phyloP scores from a whole-genome alignment of 2,113 vertebrate species.

The cat (Felis catus) region F.catus_Fca126_mat1.0 CM031416.1:84368001-84368500 shows the following conservation, averaged over 20 bases:
- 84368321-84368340: neutral
- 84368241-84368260: neutral
- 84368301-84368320: neutral
- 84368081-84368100: no score
- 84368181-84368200: no score
- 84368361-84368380: neutral
- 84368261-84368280: neutral
- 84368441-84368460: neutral
- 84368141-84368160: no score
- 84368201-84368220: no score
- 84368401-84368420: neutral
- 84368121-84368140: no score
- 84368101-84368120: no score
- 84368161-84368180: no score
- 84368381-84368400: neutral
- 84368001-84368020: neutral
- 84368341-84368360: neutral
- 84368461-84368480: fast-evolving
- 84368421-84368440: neutral
- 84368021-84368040: neutral
- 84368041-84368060: no score
- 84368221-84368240: no score
- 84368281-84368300: neutral
- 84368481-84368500: neutral
- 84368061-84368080: no score